Conservation (phyloP, 1,140 invertebrate species). For the Drosophila setifemur region DNA sequence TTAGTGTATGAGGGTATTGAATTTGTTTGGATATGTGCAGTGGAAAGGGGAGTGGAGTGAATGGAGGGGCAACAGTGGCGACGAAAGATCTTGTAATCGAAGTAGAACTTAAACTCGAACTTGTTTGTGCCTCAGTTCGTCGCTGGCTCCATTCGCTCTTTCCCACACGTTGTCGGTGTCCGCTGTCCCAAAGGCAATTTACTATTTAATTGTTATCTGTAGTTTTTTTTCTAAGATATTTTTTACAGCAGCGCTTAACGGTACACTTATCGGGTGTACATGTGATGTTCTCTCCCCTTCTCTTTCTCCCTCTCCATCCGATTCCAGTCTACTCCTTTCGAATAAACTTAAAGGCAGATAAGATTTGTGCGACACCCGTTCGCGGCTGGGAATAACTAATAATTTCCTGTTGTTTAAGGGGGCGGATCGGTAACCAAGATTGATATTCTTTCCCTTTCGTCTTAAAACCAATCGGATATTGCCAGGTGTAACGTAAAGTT, state of each 20-base stretch:
- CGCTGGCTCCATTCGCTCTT: neutral
- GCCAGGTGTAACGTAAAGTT: too few species aligned
- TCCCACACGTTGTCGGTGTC: neutral
- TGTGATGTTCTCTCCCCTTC: conserved; percentile 11
- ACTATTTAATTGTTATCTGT: conserved; percentile 68
- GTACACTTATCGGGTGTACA: conserved; percentile 54
- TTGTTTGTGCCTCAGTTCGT: conserved; percentile 42
- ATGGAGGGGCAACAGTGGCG: neutral
- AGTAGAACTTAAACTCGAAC: conserved; percentile 24
- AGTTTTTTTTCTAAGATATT: conserved; percentile 43
- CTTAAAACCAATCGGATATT: neutral
- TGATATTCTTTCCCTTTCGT: neutral
- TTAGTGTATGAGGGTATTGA: neutral
- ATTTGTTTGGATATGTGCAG: conserved; percentile 4
- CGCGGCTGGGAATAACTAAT: conserved; percentile 33
- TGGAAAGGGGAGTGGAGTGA: neutral
- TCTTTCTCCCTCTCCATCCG: too few species aligned
- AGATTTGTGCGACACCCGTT: conserved; percentile 40
- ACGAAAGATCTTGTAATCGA: conserved; percentile 27
- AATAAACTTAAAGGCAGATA: conserved; percentile 36
- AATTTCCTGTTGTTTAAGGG: conserved; percentile 36
- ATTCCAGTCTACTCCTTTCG: too few species aligned
- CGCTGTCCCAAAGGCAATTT: conserved; percentile 12
- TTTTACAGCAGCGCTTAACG: conserved; percentile 59
- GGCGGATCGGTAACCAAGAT: neutral